Conservation (phyloP, 1,140 invertebrate genomes). For the Aphaenogaster ashmeadi region DNA sequence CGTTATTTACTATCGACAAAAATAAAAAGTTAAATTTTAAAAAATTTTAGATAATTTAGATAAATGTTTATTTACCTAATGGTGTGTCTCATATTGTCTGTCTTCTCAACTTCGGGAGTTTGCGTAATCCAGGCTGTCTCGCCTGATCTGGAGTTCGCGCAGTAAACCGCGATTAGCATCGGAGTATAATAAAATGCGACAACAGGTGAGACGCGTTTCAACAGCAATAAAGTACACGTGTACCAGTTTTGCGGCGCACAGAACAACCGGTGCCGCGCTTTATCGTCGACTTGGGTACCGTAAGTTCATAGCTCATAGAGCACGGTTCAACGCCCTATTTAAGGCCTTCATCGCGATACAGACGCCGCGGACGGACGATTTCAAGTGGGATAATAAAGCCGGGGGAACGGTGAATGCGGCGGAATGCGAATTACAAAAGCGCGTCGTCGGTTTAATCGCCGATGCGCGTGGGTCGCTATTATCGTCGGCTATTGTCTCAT, state of each 20-base stretch:
- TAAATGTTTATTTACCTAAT: neutral
- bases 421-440: conserved; percentile 75
- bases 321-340: conserved; percentile 78
- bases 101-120: neutral
- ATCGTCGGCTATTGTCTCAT: conserved; percentile 38
- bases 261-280: conserved; percentile 16
- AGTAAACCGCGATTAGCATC: neutral
- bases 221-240: conserved; percentile 24
- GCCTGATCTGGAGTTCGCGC: neutral
- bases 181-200: neutral
- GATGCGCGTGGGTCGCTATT: conserved; percentile 24
- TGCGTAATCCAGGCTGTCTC: neutral
- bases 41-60: neutral
- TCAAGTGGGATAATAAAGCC: conserved; percentile 74
- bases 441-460: conserved; percentile 63
- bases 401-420: conserved; percentile 32
- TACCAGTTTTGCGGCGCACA: neutral
- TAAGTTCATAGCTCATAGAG: conserved; percentile 78
- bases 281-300: conserved; percentile 65
- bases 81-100: neutral
- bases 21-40: neutral
- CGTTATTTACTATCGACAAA: neutral
- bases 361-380: conserved; percentile 57
- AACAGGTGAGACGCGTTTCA: conserved; percentile 30
- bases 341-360: conserved; percentile 58